phyloP scores from a whole-genome alignment of 2,113 vertebrate species.

The Notechis scutatus region DNA sequence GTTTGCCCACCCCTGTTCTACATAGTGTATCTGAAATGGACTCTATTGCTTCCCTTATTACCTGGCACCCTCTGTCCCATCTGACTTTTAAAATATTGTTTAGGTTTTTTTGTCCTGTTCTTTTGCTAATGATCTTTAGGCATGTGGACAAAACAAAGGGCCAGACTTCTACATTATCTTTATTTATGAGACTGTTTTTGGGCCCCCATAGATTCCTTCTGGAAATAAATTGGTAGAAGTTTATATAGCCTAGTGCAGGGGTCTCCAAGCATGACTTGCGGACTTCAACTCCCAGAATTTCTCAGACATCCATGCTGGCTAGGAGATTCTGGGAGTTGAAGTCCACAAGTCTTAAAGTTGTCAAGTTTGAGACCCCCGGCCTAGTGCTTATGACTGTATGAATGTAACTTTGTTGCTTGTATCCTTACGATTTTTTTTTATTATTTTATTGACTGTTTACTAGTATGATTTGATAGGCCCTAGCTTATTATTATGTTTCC shows the following conservation, averaged over 20 bases:
- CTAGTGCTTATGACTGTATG: background rate
- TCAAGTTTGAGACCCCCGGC: background rate
- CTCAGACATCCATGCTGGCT: background rate
- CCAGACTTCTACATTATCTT: background rate
- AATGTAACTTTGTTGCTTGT: too few species aligned
- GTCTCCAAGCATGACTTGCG: background rate
- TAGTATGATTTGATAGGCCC: too few species aligned
- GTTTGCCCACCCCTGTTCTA: too few species aligned
- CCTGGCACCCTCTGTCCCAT: background rate
- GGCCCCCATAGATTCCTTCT: background rate
- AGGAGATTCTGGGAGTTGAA: too few species aligned
- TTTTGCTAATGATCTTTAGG: background rate
- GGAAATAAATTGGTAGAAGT: background rate
- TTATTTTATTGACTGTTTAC: too few species aligned
- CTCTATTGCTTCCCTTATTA: background rate
- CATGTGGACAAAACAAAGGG: background rate
- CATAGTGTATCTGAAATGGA: background rate
- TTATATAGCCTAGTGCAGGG: background rate
- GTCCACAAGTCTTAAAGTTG: background rate
- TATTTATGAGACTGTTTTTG: background rate
- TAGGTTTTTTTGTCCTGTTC: background rate
- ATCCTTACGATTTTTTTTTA: too few species aligned
- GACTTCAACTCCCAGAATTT: background rate
- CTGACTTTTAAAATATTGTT: background rate
- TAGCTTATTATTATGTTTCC: too few species aligned